Base-by-base conservation (phyloP, 2,113 vertebrate species). In the Crypturellus undulatus region DNA sequence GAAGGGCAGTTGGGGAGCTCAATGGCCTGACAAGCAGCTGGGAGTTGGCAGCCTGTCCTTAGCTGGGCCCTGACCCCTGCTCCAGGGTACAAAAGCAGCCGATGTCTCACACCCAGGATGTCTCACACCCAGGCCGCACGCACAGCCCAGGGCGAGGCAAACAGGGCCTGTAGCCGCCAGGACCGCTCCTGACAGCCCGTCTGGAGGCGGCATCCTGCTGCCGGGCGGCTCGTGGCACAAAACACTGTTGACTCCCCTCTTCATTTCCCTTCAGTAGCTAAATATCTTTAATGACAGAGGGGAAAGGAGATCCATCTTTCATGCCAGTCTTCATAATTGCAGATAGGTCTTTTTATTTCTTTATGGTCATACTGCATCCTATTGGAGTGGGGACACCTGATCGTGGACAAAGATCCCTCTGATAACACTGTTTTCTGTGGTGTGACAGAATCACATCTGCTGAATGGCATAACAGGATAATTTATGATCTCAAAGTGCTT, bases 401-500 rank as follows among this genome's bases (percentile, higher is more conserved):
- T 71, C 73, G 64, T 0, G 7, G 47, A 45, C 12, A 26, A 80
- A 19, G 43, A 51, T 90, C 43, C 88, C 52, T 69, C 21, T 62
- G 24, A n/a, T 62, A 81, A 69, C 18, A 7, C 24, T 52, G 6
- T 49, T 84, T 85, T 86, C 42, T 76, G 43, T 16, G 12, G 32
- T 68, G 40, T n/a, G 71, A 58, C 43, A 72, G 47, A 86, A 87
- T 54, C 59, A 81, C 73, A 71, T 81, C 85, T 92, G 69, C 65
- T 92, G 84, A 89, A 80, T 43, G 51, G n/a, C 49, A 12, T 51
- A 89, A 17, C 18, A 52, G 17, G 40, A 65, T 58, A 75, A 65
- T 72, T 89, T 84, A 87, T 79, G 18, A 62, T 62, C 58, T 84
- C 65, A 43, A 49, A 96, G 58, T 89, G 38, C 69, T 93, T 65